Evolutionary conservation across 2,888 invertebrate genomes (phyloP), one percentile per base, ranked within the genome.

Genomic region (Phengaris alcon): DNA sequence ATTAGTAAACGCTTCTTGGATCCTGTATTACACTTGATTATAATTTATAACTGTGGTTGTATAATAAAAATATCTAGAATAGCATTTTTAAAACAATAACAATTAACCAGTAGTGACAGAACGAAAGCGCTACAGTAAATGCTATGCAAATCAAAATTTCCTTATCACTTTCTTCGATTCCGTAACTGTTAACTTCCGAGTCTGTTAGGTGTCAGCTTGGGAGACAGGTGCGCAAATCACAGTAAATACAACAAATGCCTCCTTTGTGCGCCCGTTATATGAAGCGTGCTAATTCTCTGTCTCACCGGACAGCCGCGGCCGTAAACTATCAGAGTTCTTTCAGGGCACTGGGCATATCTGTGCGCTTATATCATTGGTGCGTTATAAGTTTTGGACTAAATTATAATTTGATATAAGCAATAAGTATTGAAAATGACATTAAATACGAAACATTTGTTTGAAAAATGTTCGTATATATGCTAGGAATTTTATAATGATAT

Each of bases 171-270:
- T 72, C 72, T 52, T 72, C 72, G 35, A 52, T 70, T 55, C 75
- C 69, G 68, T 46, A 75, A 75, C 68, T 35, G 55, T 52, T 69
- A 22, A 35, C 57, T 75, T 75, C 69, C 75, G 68, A 69, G 75
- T 69, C 57, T 69, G 48, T 69, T 75, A 10, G 69, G 57, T 68
- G 59, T 74, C 74, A 46, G 44, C 57, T 52, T 69, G 75, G 54
- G 74, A 59, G 77, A 77, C 77, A 75, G 76, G 76, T 46, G 74
- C 64, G 64, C 77, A 75, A 75, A 77, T 76, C 78, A 77, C 74
- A 57, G 72, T 78, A 77, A 77, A 75, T 77, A 77, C 76, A 77
- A 77, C 77, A 68, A 75, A 77, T 79, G 79, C 77, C 76, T 75
- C 76, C 74, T 76, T 77, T 77, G 76, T 79, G 76, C 75, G 73